Evolutionary conservation across 1,140 invertebrate genomes (phyloP).

Genomic region (Sycobia sp.): DNA sequence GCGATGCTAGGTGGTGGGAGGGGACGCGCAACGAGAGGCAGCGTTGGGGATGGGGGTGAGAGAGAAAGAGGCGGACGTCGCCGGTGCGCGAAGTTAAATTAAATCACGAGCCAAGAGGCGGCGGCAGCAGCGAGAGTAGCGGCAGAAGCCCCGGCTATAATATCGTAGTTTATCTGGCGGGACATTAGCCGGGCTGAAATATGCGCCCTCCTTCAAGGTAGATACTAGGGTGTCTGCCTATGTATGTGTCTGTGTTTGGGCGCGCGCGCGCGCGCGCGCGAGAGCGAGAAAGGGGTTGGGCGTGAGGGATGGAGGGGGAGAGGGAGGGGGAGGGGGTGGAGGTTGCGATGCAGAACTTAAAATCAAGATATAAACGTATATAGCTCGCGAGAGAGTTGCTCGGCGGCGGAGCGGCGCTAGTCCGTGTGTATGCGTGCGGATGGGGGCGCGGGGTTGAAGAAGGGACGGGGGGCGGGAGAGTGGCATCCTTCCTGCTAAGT

Average conservation of each 20-base stretch:
- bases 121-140: no score
- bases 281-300: neutral
- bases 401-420: conserved; percentile 44
- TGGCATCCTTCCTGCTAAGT: conserved; percentile 45
- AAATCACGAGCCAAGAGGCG: conserved; percentile 59
- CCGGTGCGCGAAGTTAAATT: conserved; percentile 62
- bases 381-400: no score
- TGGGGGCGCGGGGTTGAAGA: neutral
- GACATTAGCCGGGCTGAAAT: conserved; percentile 61
- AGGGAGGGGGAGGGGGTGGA: neutral
- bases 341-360: conserved; percentile 54
- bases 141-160: no score
- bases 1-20: neutral
- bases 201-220: conserved; percentile 52
- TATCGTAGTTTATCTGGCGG: conserved; percentile 61
- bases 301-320: neutral
- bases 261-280: neutral
- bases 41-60: neutral
- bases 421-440: no score
- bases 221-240: no score
- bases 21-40: neutral
- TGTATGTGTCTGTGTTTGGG: no score
- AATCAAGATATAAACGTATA: conserved; percentile 62
- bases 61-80: conserved; percentile 49
- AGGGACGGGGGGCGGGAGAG: neutral